A percentile compares a stretch with the other conserved stretches of the same genome.
Conservation (phyloP, 2,797 vertebrate species). For the Philypnodon macrostomus region DNA sequence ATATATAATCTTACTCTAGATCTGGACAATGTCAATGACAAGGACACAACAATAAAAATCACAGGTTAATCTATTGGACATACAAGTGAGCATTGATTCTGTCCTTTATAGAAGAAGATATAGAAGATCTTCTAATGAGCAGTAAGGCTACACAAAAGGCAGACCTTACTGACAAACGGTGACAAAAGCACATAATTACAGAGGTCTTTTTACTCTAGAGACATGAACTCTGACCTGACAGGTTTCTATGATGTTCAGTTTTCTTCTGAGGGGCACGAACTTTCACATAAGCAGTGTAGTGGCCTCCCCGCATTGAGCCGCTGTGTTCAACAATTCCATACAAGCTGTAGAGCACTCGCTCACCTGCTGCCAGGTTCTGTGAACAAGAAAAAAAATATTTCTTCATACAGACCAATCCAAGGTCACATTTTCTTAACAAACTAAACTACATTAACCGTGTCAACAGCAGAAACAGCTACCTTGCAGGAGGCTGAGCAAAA, state of each 20-base stretch:
- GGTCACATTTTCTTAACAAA: conserved; percentile 2
- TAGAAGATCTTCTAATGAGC: conserved; percentile 12
- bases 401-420: conserved; percentile 2
- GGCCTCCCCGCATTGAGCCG: conserved; percentile 93
- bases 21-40: conserved; percentile 17
- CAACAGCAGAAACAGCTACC: conserved; percentile 66
- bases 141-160: conserved; percentile 11
- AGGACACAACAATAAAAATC: conserved; percentile 10
- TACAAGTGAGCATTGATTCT: conserved; percentile 10
- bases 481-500: conserved; percentile 94
- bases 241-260: conserved; percentile 80
- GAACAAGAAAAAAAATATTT: neutral
- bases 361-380: conserved; percentile 79
- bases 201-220: conserved; percentile 7
- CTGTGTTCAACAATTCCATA: conserved; percentile 97
- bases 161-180: neutral
- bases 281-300: conserved; percentile 94
- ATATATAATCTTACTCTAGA: too few species aligned
- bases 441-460: neutral
- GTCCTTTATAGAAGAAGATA: neutral
- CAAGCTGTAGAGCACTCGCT: conserved; percentile 87
- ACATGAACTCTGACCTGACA: conserved; percentile 73
- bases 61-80: conserved; percentile 11
- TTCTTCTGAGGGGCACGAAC: conserved; percentile 84
- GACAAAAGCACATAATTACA: conserved; percentile 1